phyloP scores from a whole-genome alignment of 2,113 vertebrate species.

The Trematomus loennbergii region DNA sequence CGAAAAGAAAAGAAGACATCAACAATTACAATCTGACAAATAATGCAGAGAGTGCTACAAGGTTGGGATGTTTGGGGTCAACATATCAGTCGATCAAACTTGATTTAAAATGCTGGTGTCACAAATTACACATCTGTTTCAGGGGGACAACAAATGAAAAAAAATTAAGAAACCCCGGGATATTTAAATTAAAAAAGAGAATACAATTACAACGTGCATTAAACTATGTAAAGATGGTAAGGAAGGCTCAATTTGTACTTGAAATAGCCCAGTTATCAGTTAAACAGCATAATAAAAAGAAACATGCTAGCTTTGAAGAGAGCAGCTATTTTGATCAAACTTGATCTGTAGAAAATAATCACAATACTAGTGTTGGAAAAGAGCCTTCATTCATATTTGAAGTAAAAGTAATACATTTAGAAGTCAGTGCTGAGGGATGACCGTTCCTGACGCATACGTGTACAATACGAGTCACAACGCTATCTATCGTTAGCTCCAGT shows the following conservation, averaged over 20 bases:
- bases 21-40: background rate
- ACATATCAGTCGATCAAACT: too few species aligned
- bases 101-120: too few species aligned
- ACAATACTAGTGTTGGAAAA: too few species aligned
- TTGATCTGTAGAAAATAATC: background rate
- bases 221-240: too few species aligned
- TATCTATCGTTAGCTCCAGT: background rate
- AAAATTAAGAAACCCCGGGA: too few species aligned
- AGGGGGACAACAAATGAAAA: too few species aligned
- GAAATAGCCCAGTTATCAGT: background rate
- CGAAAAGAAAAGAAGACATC: background rate
- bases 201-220: too few species aligned
- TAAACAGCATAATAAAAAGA: background rate
- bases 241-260: background rate
- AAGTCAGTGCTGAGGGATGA: background rate
- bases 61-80: too few species aligned
- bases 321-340: background rate
- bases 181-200: too few species aligned
- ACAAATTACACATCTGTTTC: too few species aligned
- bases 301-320: background rate
- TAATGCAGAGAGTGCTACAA: background rate
- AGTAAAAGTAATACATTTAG: background rate
- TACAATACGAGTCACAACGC: conserved; percentile 1
- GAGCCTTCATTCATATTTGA: too few species aligned
- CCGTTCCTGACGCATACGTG: conserved; percentile 59